Conservation (phyloP, 2,888 invertebrate genomes). For the Cheilosia grossa region DNA sequence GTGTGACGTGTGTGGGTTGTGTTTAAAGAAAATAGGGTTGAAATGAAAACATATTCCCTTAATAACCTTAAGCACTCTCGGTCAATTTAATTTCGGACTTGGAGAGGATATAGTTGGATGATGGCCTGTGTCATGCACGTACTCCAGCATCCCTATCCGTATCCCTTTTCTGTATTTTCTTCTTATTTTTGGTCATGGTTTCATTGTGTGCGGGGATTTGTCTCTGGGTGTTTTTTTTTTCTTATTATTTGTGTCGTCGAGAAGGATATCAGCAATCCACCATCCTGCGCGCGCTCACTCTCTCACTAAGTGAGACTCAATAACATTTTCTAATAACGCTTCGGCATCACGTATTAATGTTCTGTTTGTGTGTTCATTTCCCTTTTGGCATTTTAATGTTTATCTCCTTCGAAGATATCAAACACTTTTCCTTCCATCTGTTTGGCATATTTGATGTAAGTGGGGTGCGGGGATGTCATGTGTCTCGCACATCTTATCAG, state of each 20-base stretch:
- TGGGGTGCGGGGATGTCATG: slow-evolving; percentile 44
- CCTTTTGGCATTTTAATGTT: slow-evolving; percentile 74
- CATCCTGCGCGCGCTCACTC: slow-evolving; percentile 10
- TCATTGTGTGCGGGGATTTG: slow-evolving; percentile 56
- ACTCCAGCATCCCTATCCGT: slow-evolving; percentile 39
- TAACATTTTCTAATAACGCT: slow-evolving; percentile 71
- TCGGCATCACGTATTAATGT: slow-evolving; percentile 71
- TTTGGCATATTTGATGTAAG: neutral
- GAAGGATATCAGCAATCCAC: slow-evolving; percentile 47
- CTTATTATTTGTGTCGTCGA: slow-evolving; percentile 4
- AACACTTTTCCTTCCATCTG: slow-evolving; percentile 58
- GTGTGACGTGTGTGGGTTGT: slow-evolving; percentile 23
- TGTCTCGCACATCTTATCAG: slow-evolving; percentile 44
- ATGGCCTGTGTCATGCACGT: slow-evolving; percentile 37
- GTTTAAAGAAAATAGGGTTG: slow-evolving; percentile 70
- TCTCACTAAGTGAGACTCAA: slow-evolving; percentile 56
- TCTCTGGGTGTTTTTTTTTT: slow-evolving; percentile 24
- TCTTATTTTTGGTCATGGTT: neutral
- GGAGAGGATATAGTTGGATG: slow-evolving; percentile 33
- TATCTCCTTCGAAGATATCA: slow-evolving; percentile 68
- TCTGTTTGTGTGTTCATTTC: slow-evolving; percentile 73
- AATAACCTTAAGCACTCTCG: slow-evolving; percentile 75
- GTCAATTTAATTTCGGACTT: slow-evolving; percentile 75
- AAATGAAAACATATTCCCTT: slow-evolving; percentile 75
- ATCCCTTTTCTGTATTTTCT: slow-evolving; percentile 26